Evolutionary conservation across 2,113 vertebrate species (phyloP).

Genomic region (Anthoscopus minutus): DNA sequence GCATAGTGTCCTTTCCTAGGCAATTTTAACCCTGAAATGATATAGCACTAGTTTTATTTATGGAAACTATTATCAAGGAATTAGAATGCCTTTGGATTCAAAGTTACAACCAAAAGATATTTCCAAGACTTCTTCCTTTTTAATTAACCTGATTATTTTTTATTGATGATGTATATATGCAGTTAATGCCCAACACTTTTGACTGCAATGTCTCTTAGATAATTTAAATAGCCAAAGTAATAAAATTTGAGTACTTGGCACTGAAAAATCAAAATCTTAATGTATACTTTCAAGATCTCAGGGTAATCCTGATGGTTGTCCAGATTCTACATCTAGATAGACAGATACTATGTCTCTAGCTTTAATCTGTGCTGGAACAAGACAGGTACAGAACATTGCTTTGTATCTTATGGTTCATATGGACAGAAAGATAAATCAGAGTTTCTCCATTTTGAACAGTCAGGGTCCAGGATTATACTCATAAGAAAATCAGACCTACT

Average conservation of each 20-base stretch:
- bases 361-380: neutral
- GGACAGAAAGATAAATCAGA: neutral
- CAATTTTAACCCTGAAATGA: conserved; percentile 26
- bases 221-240: neutral
- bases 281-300: neutral
- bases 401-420: neutral
- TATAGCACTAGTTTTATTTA: neutral
- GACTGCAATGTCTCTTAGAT: neutral
- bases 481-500: neutral
- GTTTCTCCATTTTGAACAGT: neutral
- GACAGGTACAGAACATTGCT: neutral
- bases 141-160: neutral
- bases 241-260: neutral
- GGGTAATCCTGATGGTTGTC: neutral
- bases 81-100: neutral
- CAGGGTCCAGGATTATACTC: neutral
- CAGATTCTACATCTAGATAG: neutral
- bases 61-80: neutral
- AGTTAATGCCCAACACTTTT: neutral
- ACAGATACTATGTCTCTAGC: neutral
- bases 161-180: neutral
- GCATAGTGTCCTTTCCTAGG: neutral
- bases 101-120: neutral
- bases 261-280: neutral
- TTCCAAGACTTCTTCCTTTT: neutral